Percentiles rank a stretch among this genome's conserved stretches.
Evolutionary conservation across 2,113 vertebrate species (phyloP).

Genomic region (Neodon shergylaensis): DNA sequence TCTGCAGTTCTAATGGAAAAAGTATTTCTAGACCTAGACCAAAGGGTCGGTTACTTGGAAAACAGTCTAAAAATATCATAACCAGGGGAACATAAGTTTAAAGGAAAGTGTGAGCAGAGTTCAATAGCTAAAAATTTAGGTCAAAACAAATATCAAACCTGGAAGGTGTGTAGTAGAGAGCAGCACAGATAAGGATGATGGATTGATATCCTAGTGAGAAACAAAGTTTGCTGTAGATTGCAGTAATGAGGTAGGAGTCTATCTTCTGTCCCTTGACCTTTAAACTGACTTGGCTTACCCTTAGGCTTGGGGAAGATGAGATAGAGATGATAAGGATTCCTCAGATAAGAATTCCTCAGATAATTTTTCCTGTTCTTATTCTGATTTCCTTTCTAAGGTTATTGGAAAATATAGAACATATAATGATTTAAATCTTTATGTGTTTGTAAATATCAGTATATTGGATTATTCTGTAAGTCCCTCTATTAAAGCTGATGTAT

Average conservation of each 20-base stretch:
- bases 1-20: background rate
- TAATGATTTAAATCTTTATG: background rate
- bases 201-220: background rate
- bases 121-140: conserved; percentile 62
- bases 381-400: background rate
- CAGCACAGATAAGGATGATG: conserved; percentile 6
- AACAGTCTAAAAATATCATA: conserved; percentile 59
- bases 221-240: background rate
- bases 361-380: background rate
- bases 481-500: background rate
- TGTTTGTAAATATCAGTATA: background rate
- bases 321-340: background rate
- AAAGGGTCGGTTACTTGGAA: conserved; percentile 45
- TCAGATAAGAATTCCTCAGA: too few relatives aligned
- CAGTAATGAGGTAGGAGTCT: background rate
- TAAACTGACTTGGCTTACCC: background rate
- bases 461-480: background rate
- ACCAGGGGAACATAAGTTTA: conserved; percentile 6
- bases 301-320: background rate
- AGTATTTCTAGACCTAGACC: conserved; percentile 29
- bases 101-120: conserved; percentile 45
- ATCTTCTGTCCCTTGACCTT: background rate
- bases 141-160: conserved; percentile 57
- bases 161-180: background rate
- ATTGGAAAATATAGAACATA: background rate